Evolutionary conservation across 2,797 vertebrate species (phyloP).

Genomic region (Gallinago nigripennis): DNA sequence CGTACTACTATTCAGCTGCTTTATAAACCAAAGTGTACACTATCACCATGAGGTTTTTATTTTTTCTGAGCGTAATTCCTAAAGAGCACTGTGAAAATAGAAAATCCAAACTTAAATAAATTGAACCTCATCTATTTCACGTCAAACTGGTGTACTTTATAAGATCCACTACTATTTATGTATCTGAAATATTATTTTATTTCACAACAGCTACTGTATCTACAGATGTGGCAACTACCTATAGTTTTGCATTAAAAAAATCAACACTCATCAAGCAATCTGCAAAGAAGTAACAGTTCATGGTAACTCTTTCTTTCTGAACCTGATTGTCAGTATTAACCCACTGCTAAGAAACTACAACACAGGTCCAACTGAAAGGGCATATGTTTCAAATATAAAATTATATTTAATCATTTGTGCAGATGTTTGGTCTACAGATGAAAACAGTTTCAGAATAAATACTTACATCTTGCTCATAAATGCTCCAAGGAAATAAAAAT

Average conservation of each 20-base stretch:
- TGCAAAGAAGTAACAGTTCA: background rate
- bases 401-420: slow-evolving; percentile 21
- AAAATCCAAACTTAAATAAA: slow-evolving; percentile 17
- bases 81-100: slow-evolving; percentile 12
- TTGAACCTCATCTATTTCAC: background rate
- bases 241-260: background rate
- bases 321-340: background rate
- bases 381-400: slow-evolving; percentile 39
- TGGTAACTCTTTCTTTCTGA: background rate
- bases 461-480: slow-evolving; percentile 65
- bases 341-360: slow-evolving; percentile 13
- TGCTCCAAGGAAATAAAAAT: slow-evolving; percentile 66
- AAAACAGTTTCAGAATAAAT: slow-evolving; percentile 69
- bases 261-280: background rate
- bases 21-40: background rate
- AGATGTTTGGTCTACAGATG: slow-evolving; percentile 66
- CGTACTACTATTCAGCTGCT: slow-evolving; percentile 13
- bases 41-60: background rate
- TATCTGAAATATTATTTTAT: background rate
- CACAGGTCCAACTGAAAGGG: slow-evolving; percentile 15
- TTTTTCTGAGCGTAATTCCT: background rate
- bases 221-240: slow-evolving; percentile 16
- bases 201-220: background rate
- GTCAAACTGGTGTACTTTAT: background rate
- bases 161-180: background rate